Percentiles rank a stretch among this genome's conserved stretches.
Evolutionary conservation across 1,140 invertebrate genomes (phyloP).

Genomic region (Sycophaga agraensis): DNA sequence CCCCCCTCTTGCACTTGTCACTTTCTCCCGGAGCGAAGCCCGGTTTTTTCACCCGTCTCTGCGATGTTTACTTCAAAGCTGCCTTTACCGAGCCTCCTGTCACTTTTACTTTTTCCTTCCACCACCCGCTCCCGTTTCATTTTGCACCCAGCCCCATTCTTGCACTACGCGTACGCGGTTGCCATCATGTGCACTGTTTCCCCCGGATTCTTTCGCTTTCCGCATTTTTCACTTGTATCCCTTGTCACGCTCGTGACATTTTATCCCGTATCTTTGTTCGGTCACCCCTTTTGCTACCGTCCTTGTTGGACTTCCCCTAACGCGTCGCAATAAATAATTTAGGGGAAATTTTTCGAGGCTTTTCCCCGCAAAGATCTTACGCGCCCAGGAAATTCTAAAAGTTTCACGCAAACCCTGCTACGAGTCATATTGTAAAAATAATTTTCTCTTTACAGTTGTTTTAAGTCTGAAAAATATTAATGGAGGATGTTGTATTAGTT

Average conservation of each 20-base stretch:
- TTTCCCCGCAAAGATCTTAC: too few species aligned
- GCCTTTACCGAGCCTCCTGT: not conserved
- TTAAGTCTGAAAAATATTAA: too few species aligned
- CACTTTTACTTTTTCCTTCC: conserved; percentile 9
- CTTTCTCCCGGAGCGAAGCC: not conserved
- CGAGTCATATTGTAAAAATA: too few species aligned
- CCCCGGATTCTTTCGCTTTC: too few species aligned
- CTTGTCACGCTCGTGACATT: too few species aligned
- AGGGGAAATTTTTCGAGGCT: too few species aligned
- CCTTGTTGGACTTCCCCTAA: too few species aligned
- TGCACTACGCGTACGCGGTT: not conserved
- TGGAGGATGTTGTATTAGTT: too few species aligned
- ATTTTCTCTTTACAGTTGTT: too few species aligned
- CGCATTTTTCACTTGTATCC: not conserved
- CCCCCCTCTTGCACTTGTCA: not conserved
- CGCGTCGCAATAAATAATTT: too few species aligned
- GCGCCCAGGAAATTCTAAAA: too few species aligned
- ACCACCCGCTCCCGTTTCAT: not conserved
- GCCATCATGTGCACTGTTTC: not conserved
- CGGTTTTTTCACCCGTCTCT: not conserved
- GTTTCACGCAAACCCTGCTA: too few species aligned
- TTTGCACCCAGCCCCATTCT: not conserved
- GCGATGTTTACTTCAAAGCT: not conserved
- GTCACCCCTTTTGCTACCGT: not conserved
- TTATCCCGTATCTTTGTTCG: not conserved